Base-by-base conservation (phyloP, 2,888 invertebrate species). In the Campoletis raptor region DNA sequence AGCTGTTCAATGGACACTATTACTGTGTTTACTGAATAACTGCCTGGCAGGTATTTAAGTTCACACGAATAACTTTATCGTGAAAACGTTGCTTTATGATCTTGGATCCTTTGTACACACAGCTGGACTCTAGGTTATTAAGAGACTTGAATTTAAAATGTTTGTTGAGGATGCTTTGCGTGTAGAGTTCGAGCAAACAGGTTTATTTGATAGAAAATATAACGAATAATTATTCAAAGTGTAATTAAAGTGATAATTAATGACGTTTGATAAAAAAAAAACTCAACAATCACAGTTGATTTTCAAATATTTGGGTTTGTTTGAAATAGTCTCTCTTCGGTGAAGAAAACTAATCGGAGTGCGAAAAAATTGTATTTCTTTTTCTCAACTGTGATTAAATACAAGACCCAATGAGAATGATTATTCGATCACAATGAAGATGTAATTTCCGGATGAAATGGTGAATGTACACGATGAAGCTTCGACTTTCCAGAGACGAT, bases 401-500 rank as follows among this genome's bases (percentile, higher is more conserved):
- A 64, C 18, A 18, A 37, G 36, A 37, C 5, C 40, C 74, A 74
- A 81, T 81, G 54, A 66, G 54, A 74, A 74, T 66, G 57, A 69
- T 81, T 73, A 70, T 61, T 83, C 61, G 82, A 70, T 70, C 21
- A 74, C 82, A 69, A 83, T 83, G 48, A 64, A 77, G 82, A 77
- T 83, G 82, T 83, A 70, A 83, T 77, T 83, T 83, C 69, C 77
- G 70, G 57, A 61, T 69, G 66, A 79, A 79, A 83, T 77, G 73
- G 67, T 37, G 66, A 24, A 79, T 57, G 54, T 67, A 73, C 73
- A 67, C 15, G 66, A 73, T 79, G 67, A 74, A 48, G 73, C 64
- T 67, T 54, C 36, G 37, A 37, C 54, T 77, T 30, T 21, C 21
- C 45, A 52, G 69, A 40, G 52, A 83, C 70, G 87, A 87, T 88